A percentile compares a stretch with the other conserved stretches of the same genome.
phyloP scores from a whole-genome alignment of 1,140 invertebrate species.

The Drosophila repleta region DNA sequence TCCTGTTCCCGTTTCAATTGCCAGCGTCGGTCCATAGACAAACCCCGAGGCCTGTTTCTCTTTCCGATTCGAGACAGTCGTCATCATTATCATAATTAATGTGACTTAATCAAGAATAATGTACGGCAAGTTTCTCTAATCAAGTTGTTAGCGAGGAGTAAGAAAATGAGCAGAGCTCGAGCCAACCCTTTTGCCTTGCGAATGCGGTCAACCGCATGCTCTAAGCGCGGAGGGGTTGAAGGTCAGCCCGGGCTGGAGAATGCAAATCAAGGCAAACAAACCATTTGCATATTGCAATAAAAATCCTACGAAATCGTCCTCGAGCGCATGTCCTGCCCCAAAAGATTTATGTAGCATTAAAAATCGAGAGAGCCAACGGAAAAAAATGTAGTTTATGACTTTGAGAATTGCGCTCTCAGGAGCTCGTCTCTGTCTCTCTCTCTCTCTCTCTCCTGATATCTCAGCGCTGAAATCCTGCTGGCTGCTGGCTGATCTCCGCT shows the following conservation, averaged over 20 bases:
- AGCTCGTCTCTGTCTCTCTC: not conserved
- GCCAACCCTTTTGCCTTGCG: slow-evolving; percentile 50
- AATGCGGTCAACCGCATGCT: slow-evolving; percentile 76
- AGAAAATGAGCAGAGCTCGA: not conserved
- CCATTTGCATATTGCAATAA: slow-evolving; percentile 77
- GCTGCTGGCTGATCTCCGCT: slow-evolving; percentile 4
- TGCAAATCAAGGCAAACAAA: slow-evolving; percentile 26
- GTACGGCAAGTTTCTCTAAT: slow-evolving; percentile 62
- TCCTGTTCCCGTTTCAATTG: slow-evolving; percentile 83
- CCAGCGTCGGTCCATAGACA: slow-evolving; percentile 34
- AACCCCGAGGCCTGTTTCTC: slow-evolving; percentile 30
- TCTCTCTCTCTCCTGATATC: slow-evolving; percentile 27
- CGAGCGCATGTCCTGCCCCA: slow-evolving; percentile 38
- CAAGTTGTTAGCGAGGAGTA: slow-evolving; percentile 60
- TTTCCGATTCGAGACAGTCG: slow-evolving; percentile 62
- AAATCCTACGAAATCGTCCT: slow-evolving; percentile 57
- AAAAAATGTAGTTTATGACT: slow-evolving; percentile 44
- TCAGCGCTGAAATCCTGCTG: slow-evolving; percentile 33
- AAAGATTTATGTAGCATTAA: slow-evolving; percentile 73
- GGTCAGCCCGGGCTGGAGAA: slow-evolving; percentile 51
- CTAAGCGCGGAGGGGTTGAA: slow-evolving; percentile 58
- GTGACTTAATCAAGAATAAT: slow-evolving; percentile 83
- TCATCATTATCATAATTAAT: slow-evolving; percentile 84
- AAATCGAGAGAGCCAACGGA: slow-evolving; percentile 20
- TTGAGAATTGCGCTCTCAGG: slow-evolving; percentile 26